These are phyloP conservation scores for Iselma pallidipennis DNA, from an alignment of 2,888 invertebrate species.

Conservation along the genomic window DNA sequence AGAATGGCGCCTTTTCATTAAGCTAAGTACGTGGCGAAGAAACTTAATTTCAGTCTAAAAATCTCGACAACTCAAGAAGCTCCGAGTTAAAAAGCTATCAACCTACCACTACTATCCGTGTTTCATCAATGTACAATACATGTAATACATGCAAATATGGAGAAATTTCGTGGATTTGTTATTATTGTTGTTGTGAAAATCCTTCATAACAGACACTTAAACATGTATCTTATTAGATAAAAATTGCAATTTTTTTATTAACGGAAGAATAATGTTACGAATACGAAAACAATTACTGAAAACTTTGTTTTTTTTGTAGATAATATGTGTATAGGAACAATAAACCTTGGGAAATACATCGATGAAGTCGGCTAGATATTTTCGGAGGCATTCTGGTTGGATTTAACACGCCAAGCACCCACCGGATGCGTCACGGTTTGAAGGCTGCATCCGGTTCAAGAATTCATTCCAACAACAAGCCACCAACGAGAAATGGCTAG, in stretches of 20 bases:
- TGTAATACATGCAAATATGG: background rate
- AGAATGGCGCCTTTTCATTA: conserved; percentile 2
- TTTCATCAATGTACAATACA: background rate
- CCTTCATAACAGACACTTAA: background rate
- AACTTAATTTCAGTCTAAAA: background rate
- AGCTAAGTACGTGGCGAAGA: conserved; percentile 4
- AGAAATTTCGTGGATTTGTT: background rate
- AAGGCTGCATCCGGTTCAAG: conserved; percentile 16
- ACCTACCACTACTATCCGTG: background rate
- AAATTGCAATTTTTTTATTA: background rate
- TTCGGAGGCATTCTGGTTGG: conserved; percentile 5
- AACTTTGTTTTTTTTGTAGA: background rate
- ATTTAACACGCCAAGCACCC: conserved; percentile 11
- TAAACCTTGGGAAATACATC: conserved; percentile 10
- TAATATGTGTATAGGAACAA: too few species aligned
- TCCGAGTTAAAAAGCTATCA: background rate
- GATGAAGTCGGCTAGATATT: conserved; percentile 2
- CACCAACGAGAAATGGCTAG: background rate
- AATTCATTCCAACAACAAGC: conserved; percentile 1
- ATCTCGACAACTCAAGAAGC: background rate
- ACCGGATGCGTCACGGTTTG: conserved; percentile 23
- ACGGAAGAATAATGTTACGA: background rate
- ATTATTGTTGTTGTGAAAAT: background rate
- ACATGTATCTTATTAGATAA: background rate
- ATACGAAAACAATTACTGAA: background rate